Evolutionary conservation across 1,140 invertebrate species (phyloP), one percentile per base, ranked within the genome.

Genomic region (Ylistrum balloti): DNA sequence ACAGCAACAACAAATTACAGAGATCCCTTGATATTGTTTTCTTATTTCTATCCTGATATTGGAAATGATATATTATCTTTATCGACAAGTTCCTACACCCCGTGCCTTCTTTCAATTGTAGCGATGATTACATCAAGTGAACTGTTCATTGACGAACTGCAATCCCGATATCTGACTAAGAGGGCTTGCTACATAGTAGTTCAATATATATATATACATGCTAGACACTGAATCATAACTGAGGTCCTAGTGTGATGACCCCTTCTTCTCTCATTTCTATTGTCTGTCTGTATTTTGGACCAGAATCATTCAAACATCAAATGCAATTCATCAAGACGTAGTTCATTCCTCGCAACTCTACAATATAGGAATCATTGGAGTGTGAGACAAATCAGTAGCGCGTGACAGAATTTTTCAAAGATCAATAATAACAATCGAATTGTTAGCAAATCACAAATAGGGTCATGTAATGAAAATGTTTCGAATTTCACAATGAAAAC

Each of bases 271-370:
- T 74, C 56, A 74, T 74, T n/a, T 74, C 17, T n/a, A 74, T 74
- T 74, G 56, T 74, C 56, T 74, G 56, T 74, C 56, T 74, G 56
- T 28, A 74, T 74, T 28, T 48, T 9, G 56, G 17, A 9, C 56
- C 56, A 74, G 28, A 28, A 7, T n/a, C 56, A 74, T 74, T 74
- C 56, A 74, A 74, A 74, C 56, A 74, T 74, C 56, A 74, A 74
- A 74, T 74, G n/a, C n/a, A 28, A 74, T 74, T 74, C n/a, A 22
- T 28, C 56, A 28, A 3, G 56, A 74, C n/a, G 56, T 74, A 74
- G 28, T 74, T 74, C 17, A 74, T 74, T 74, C 28, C 56, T 74
- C 28, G 56, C 56, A 74, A 74, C n/a, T 28, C 28, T 74, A 22
- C n/a, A 28, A 74, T 74, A n/a, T 74, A 1, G 56, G 56, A 74